Evolutionary conservation across 2,888 invertebrate genomes (phyloP).

Genomic region (Pimpla rufipes): DNA sequence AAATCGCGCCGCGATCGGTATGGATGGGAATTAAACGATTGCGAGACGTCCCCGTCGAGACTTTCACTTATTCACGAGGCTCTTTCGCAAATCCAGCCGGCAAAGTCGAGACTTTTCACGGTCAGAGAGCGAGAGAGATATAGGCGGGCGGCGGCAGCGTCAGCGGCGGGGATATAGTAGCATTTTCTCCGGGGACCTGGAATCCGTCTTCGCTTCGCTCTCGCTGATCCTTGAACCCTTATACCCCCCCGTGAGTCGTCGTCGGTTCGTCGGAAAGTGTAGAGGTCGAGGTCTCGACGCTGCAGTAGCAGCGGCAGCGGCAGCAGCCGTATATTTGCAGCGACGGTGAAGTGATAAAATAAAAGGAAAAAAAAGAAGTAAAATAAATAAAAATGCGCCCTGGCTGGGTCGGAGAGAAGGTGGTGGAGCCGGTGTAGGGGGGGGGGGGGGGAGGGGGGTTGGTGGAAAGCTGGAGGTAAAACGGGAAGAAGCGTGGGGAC

Average conservation of each 20-base stretch:
- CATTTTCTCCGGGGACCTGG: conserved; percentile 43
- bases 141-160: no score
- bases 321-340: conserved; percentile 18
- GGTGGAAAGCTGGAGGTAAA: conserved; percentile 45
- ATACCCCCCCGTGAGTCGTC: conserved; percentile 16
- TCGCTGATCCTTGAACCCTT: conserved; percentile 56
- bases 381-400: conserved; percentile 40
- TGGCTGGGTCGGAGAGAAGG: neutral
- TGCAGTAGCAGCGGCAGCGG: conserved; percentile 20
- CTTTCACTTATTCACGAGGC: conserved; percentile 64
- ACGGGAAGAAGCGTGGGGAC: conserved; percentile 27
- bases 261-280: conserved; percentile 47
- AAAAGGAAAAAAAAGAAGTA: conserved; percentile 38
- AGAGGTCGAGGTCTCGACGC: conserved; percentile 56
- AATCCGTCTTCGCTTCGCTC: conserved; percentile 53
- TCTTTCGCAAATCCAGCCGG: conserved; percentile 51
- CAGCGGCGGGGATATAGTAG: conserved; percentile 4
- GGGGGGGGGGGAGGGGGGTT: neutral
- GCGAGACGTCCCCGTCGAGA: conserved; percentile 29
- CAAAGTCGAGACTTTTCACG: conserved; percentile 57
- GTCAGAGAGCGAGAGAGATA: conserved; percentile 26
- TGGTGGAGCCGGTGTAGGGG: neutral
- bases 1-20: conserved; percentile 16
- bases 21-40: conserved; percentile 33
- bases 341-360: conserved; percentile 39